Percentiles rank a stretch among this genome's conserved stretches.
These are phyloP conservation scores for Cygnus atratus DNA, from an alignment of 2,113 vertebrate genomes.

Conservation along the genomic window DNA sequence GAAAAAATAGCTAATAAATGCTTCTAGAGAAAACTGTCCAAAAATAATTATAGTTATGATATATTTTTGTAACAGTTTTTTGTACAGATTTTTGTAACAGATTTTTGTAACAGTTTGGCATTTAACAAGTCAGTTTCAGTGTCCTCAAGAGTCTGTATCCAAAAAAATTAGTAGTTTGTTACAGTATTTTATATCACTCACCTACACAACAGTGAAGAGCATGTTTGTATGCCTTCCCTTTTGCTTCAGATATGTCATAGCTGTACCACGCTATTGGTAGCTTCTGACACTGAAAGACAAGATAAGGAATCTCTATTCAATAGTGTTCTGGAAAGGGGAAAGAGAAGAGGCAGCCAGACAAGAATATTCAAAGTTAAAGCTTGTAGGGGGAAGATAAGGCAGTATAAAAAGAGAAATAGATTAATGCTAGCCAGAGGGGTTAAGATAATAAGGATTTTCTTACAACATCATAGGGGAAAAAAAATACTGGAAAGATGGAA, in stretches of 20 bases:
- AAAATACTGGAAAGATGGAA: not conserved
- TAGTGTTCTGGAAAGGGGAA: slow-evolving; percentile 20
- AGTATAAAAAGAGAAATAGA: slow-evolving; percentile 53
- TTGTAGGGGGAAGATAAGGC: slow-evolving; percentile 57
- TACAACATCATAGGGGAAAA: slow-evolving; percentile 23
- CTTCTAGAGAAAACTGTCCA: not conserved
- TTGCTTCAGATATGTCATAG: slow-evolving; percentile 32
- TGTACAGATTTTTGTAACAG: not conserved
- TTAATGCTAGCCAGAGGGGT: slow-evolving; percentile 56
- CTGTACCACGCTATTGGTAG: slow-evolving; percentile 10
- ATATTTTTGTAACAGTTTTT: too few species aligned
- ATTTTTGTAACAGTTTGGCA: not conserved
- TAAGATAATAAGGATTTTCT: slow-evolving; percentile 61
- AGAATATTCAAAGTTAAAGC: slow-evolving; percentile 39
- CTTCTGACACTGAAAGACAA: slow-evolving; percentile 54
- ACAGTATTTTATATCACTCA: not conserved
- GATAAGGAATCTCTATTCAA: slow-evolving; percentile 53
- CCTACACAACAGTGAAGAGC: not conserved
- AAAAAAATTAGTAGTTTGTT: not conserved
- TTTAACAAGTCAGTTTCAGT: not conserved
- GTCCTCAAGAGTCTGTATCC: not conserved
- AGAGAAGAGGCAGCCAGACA: slow-evolving; percentile 38
- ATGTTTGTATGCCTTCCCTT: not conserved
- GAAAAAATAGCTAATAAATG: not conserved
- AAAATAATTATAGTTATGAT: not conserved